Conservation (phyloP, 2,113 vertebrate species). For the Astur gentilis region DNA sequence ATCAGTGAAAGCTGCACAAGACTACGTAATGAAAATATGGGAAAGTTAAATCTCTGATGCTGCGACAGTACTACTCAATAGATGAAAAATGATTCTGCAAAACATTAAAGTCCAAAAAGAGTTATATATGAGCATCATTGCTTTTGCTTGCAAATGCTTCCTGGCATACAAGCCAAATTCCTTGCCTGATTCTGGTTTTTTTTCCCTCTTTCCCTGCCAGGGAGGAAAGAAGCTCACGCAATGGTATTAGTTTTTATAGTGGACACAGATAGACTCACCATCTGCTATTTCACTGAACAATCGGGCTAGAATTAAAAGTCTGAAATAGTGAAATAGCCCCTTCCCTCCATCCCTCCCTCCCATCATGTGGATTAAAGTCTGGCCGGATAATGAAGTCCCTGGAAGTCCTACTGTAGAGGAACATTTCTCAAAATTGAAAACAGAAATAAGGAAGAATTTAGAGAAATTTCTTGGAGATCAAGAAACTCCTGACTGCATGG, state of each 20-base stretch:
- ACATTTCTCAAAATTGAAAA: neutral
- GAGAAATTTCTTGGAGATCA: neutral
- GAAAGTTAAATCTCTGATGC: conserved; percentile 24
- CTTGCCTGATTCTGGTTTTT: neutral
- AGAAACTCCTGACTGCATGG: neutral
- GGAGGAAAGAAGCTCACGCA: neutral
- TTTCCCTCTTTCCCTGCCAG: neutral
- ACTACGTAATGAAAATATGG: conserved; percentile 33
- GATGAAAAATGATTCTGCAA: neutral
- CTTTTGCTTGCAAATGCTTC: neutral
- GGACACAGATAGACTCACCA: neutral
- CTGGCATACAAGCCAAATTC: neutral
- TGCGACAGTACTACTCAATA: neutral
- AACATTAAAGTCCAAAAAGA: neutral
- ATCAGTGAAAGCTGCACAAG: conserved; percentile 4
- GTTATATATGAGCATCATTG: conserved; percentile 8
- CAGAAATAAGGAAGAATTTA: neutral
- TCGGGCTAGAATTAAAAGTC: neutral
- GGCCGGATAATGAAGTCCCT: neutral
- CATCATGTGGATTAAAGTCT: neutral
- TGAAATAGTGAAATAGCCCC: neutral
- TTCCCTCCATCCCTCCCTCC: neutral
- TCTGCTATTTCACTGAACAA: neutral
- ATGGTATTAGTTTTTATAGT: neutral
- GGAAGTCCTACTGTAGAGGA: neutral